Percentiles rank a stretch among this genome's conserved stretches.
Conservation (phyloP, 2,888 invertebrate genomes). For the Xylota segnis region DNA sequence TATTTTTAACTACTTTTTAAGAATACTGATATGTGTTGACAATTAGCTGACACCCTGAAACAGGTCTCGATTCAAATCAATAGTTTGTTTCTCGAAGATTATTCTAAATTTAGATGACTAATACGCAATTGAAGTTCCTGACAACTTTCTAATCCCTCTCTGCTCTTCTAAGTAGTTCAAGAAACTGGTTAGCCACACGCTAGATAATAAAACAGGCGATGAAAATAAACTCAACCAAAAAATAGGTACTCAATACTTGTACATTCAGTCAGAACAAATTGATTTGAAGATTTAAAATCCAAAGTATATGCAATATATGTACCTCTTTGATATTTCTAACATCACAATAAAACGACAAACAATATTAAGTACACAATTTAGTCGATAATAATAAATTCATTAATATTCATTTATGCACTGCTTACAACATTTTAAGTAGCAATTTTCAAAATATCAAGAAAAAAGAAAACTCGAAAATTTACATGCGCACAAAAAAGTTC, state of each 20-base stretch:
- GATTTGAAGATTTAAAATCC: background rate
- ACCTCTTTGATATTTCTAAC: background rate
- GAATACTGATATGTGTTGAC: background rate
- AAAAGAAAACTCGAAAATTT: slow-evolving; percentile 19
- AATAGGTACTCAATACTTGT: background rate
- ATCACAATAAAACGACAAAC: background rate
- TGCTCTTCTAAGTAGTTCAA: background rate
- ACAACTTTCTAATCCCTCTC: slow-evolving; percentile 30
- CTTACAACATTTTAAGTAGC: slow-evolving; percentile 46
- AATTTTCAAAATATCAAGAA: slow-evolving; percentile 28
- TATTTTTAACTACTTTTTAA: too few species aligned
- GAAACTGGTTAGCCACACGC: slow-evolving; percentile 13
- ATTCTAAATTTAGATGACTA: background rate
- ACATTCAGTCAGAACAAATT: background rate
- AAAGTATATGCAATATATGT: background rate
- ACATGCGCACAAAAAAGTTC: slow-evolving; percentile 21
- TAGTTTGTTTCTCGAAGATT: background rate
- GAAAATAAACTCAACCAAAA: background rate
- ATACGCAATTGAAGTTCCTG: background rate
- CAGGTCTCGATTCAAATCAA: background rate
- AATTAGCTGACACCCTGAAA: background rate
- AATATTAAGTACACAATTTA: slow-evolving; percentile 43
- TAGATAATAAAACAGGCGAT: background rate
- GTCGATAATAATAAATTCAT: slow-evolving; percentile 31
- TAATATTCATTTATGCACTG: slow-evolving; percentile 56